These are phyloP conservation scores for Lamproptera curius DNA, from an alignment of 2,888 invertebrate genomes.

Conservation along the genomic window DNA sequence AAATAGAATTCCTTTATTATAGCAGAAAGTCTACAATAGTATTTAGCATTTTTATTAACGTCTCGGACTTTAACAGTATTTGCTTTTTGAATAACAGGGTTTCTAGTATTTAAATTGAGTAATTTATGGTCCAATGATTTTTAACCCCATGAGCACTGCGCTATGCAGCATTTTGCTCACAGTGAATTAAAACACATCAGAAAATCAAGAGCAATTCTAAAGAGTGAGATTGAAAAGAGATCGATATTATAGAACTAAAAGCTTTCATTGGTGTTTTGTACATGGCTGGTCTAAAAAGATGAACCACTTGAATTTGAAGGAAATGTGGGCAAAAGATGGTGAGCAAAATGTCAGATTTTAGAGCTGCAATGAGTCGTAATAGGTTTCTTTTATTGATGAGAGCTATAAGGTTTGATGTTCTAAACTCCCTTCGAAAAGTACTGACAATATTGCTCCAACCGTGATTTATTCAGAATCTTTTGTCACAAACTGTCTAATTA, in stretches of 20 bases:
- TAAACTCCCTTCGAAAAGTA: conserved; percentile 4
- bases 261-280: conserved; percentile 16
- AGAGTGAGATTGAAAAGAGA: conserved; percentile 18
- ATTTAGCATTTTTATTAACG: no score
- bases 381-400: conserved; percentile 19
- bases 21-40: no score
- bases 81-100: no score
- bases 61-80: no score
- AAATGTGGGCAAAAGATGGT: conserved; percentile 19
- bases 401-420: conserved; percentile 14
- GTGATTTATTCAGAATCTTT: conserved; percentile 20
- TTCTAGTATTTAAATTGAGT: no score
- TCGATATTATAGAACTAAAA: conserved; percentile 17
- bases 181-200: no score
- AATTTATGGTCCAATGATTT: no score
- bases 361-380: conserved; percentile 9
- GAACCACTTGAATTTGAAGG: conserved; percentile 13
- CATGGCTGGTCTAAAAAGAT: conserved; percentile 22
- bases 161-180: no score
- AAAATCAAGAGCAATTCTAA: conserved; percentile 2
- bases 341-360: conserved; percentile 20
- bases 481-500: conserved; percentile 18
- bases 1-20: no score
- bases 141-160: no score
- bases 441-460: not conserved